A percentile compares a stretch with the other conserved stretches of the same genome.
phyloP scores from a whole-genome alignment of 2,797 vertebrate species.

The Chaetophractus vellerosus region DNA sequence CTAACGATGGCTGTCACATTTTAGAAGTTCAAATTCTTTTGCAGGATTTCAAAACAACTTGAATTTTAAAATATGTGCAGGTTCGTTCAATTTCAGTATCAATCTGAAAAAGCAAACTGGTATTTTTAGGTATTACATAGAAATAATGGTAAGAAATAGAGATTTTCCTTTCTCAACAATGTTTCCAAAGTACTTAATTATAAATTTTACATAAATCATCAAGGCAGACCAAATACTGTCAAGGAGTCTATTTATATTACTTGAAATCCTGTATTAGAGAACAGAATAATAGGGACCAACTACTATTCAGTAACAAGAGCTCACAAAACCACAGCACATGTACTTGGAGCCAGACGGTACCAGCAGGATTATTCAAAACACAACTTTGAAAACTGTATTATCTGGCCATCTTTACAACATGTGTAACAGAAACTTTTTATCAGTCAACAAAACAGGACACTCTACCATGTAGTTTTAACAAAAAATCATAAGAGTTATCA shows the following conservation, averaged over 20 bases:
- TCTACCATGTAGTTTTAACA: slow-evolving; percentile 78
- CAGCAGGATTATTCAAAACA: slow-evolving; percentile 7
- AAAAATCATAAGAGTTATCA: slow-evolving; percentile 83
- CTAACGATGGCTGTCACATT: slow-evolving; percentile 42
- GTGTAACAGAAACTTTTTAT: slow-evolving; percentile 77
- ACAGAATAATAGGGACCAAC: slow-evolving; percentile 7
- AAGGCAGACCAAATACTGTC: slow-evolving; percentile 20
- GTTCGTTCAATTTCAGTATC: slow-evolving; percentile 47
- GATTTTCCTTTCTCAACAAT: slow-evolving; percentile 45
- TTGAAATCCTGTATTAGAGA: slow-evolving; percentile 59
- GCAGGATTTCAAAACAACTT: slow-evolving; percentile 16
- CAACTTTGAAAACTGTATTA: slow-evolving; percentile 32
- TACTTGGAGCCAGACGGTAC: slow-evolving; percentile 4
- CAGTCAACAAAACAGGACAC: slow-evolving; percentile 77
- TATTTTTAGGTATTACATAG: slow-evolving; percentile 35
- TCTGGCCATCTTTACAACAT: slow-evolving; percentile 79
- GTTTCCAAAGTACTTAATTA: slow-evolving; percentile 34
- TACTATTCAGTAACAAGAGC: slow-evolving; percentile 10
- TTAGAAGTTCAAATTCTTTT: slow-evolving; percentile 53
- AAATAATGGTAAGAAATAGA: slow-evolving; percentile 56
- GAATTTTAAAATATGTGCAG: slow-evolving; percentile 65
- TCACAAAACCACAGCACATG: background rate
- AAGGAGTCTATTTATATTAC: slow-evolving; percentile 57
- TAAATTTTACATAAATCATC: slow-evolving; percentile 58
- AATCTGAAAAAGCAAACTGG: slow-evolving; percentile 23